Percentiles rank a stretch among this genome's conserved stretches.
Evolutionary conservation across 1,140 invertebrate genomes (phyloP).

Genomic region (Hetaerina americana): DNA sequence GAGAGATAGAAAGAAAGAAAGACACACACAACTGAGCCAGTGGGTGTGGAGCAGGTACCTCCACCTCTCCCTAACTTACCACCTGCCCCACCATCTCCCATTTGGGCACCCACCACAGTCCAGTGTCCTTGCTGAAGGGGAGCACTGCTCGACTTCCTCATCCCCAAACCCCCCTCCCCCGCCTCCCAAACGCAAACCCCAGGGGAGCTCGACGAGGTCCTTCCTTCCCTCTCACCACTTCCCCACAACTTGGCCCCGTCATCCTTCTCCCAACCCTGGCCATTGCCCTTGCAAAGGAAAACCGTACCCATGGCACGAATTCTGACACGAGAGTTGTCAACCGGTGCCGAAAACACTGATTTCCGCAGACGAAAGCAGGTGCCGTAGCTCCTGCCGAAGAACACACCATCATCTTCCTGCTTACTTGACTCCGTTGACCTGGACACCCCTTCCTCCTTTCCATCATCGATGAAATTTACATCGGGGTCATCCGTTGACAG

Average conservation of each 20-base stretch:
- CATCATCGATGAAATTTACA: slow-evolving; percentile 56
- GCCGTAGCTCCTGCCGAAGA: slow-evolving; percentile 12
- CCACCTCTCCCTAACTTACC: not conserved
- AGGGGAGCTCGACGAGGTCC: not conserved
- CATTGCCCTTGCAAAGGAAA: slow-evolving; percentile 17
- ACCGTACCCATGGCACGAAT: slow-evolving; percentile 32
- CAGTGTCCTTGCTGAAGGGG: not conserved
- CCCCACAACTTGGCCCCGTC: not conserved
- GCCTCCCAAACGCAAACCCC: not conserved
- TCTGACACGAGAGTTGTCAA: slow-evolving; percentile 32
- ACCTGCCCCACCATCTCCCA: not conserved
- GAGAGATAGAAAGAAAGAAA: no score
- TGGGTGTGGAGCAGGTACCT: not conserved
- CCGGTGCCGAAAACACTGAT: slow-evolving; percentile 18
- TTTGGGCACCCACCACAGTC: not conserved
- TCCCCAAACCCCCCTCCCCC: not conserved
- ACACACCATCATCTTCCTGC: slow-evolving; percentile 13
- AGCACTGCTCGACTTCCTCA: not conserved
- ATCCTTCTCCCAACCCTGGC: slow-evolving; percentile 19
- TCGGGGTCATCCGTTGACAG: slow-evolving; percentile 50
- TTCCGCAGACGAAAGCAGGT: slow-evolving; percentile 11
- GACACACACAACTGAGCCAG: not conserved
- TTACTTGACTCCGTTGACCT: slow-evolving; percentile 14
- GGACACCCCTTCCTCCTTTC: not conserved
- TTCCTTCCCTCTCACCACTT: not conserved